These are phyloP conservation scores for Apus apus DNA, from an alignment of 2,113 vertebrate species.

Conservation along the genomic window DNA sequence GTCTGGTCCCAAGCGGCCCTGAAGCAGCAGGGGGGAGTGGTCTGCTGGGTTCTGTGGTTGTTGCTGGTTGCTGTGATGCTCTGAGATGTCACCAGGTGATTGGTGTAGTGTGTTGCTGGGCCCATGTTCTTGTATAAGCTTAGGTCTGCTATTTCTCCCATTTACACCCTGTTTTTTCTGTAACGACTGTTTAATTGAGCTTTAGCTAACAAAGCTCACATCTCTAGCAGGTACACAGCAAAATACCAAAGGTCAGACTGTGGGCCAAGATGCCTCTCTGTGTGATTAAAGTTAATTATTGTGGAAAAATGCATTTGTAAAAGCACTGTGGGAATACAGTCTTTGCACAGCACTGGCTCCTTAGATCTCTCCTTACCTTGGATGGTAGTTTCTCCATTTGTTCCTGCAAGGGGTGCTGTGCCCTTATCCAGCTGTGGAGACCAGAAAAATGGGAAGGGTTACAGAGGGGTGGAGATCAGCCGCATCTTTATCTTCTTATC, in stretches of 20 bases:
- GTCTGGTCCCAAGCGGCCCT: neutral
- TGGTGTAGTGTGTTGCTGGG: neutral
- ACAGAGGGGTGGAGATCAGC: neutral
- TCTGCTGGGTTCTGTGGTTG: rapidly evolving
- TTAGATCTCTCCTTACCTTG: conserved; percentile 81
- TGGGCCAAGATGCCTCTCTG: neutral
- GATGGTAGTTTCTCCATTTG: conserved; percentile 92
- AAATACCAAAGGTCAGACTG: neutral
- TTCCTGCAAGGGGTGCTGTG: conserved; percentile 87
- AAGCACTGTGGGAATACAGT: neutral
- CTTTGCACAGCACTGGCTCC: neutral
- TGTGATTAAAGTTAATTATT: neutral
- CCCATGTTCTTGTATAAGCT: neutral
- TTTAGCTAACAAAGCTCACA: neutral
- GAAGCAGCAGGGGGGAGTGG: rapidly evolving
- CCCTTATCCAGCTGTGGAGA: conserved; percentile 92
- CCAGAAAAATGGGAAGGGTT: conserved; percentile 15
- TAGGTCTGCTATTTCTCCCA: neutral
- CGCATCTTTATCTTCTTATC: neutral
- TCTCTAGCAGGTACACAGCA: neutral
- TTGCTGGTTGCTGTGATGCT: neutral
- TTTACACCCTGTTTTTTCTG: neutral
- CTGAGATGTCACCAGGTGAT: neutral
- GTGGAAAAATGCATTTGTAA: neutral
- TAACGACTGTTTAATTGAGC: neutral